phyloP scores from a whole-genome alignment of 2,113 vertebrate species.

The Oplegnathus fasciatus region DNA sequence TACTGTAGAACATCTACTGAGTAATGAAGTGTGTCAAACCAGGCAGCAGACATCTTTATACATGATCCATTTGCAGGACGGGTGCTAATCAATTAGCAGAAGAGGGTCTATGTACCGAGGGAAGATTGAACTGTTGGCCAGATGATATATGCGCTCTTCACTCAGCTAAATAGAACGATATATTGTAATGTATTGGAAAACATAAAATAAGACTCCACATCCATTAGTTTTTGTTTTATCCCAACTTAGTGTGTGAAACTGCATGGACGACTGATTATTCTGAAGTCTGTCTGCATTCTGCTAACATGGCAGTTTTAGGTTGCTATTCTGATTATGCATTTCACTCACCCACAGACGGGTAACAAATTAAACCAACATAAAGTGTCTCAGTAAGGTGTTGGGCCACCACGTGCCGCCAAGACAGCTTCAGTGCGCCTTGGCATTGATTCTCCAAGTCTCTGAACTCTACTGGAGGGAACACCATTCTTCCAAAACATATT shows the following conservation, averaged over 20 bases:
- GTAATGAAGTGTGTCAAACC: slow-evolving; percentile 33
- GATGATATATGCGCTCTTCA: slow-evolving; percentile 34
- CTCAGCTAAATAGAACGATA: slow-evolving; percentile 23
- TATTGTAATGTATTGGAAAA: slow-evolving; percentile 35
- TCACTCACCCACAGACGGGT: too few species aligned
- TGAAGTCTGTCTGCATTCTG: background rate
- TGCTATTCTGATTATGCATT: background rate
- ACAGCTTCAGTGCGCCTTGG: too few species aligned
- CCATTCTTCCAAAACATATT: too few species aligned
- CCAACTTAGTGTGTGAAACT: background rate
- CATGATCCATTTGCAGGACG: slow-evolving; percentile 20
- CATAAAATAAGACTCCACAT: slow-evolving; percentile 28
- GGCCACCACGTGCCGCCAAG: too few species aligned
- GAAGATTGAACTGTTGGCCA: slow-evolving; percentile 27
- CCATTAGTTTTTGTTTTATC: slow-evolving; percentile 24
- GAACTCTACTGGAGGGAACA: too few species aligned
- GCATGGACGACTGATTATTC: background rate
- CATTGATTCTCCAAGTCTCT: too few species aligned
- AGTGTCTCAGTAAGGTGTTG: too few species aligned
- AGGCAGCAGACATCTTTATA: slow-evolving; percentile 22
- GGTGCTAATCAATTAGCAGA: slow-evolving; percentile 47
- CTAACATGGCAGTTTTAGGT: background rate
- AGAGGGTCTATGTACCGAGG: background rate
- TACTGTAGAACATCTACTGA: slow-evolving; percentile 1
- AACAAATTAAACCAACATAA: too few species aligned